These are phyloP conservation scores for Aphelocoma californica DNA, from an alignment of 2,797 vertebrate species.

Conservation along the genomic window DNA sequence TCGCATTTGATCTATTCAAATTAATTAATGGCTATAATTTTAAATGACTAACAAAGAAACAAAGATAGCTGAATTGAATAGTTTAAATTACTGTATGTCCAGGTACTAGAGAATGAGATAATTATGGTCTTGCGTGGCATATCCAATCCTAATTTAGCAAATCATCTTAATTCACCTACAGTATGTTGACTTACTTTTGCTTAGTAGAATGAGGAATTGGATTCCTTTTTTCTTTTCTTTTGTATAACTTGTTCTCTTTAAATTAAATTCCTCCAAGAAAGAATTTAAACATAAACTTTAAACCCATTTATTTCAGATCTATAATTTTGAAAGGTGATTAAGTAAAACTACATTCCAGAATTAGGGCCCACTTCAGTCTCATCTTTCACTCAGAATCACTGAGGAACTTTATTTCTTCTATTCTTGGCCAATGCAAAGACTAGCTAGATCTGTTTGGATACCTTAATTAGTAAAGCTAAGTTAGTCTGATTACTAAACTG, in stretches of 20 bases:
- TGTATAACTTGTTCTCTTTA: neutral
- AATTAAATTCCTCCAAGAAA: neutral
- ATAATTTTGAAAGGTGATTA: neutral
- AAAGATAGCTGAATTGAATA: conserved; percentile 6
- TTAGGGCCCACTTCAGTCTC: neutral
- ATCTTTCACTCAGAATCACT: neutral
- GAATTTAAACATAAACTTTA: neutral
- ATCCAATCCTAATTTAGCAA: neutral
- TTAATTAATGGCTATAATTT: conserved; percentile 61
- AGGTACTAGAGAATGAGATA: conserved; percentile 28
- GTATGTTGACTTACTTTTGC: neutral
- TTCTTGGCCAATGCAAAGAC: neutral
- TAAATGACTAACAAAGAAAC: conserved; percentile 38
- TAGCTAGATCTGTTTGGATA: neutral
- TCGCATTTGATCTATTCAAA: conserved; percentile 23
- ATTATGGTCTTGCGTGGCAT: conserved; percentile 5
- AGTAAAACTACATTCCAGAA: neutral
- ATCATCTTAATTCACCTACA: neutral
- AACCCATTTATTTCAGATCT: neutral
- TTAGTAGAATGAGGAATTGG: neutral
- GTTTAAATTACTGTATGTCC: conserved; percentile 46
- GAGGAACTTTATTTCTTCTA: neutral
- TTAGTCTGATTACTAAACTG: neutral
- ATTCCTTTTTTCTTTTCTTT: neutral
- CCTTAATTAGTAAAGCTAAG: neutral